Evolutionary conservation across 2,113 vertebrate species (phyloP).

Genomic region (Pygoscelis antarcticus): DNA sequence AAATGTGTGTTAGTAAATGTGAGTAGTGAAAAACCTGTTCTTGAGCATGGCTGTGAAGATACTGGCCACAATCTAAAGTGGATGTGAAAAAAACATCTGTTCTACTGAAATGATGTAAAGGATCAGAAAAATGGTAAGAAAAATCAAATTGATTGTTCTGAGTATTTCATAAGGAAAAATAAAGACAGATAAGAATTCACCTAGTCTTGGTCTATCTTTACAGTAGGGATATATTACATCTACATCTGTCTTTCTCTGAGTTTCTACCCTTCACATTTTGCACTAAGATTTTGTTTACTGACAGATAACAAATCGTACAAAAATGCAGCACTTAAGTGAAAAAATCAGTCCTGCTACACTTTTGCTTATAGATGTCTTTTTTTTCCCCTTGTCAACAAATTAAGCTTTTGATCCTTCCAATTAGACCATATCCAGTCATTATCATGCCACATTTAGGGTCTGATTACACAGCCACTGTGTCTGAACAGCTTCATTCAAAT

Average conservation of each 20-base stretch:
- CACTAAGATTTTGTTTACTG: not conserved
- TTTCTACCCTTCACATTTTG: not conserved
- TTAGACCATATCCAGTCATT: constrained; percentile 29
- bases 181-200: not conserved
- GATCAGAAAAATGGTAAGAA: not conserved
- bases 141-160: not conserved
- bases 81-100: not conserved
- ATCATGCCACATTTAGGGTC: not conserved
- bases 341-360: not conserved
- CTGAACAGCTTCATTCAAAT: constrained; percentile 26
- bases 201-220: not conserved
- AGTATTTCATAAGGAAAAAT: not conserved
- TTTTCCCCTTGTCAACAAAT: not conserved
- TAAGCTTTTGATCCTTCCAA: constrained; percentile 12
- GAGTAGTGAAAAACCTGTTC: not conserved
- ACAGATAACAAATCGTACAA: not conserved
- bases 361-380: not conserved
- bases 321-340: not conserved
- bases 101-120: not conserved
- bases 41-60: not conserved
- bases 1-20: not conserved
- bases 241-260: not conserved
- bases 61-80: not conserved
- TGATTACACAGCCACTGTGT: not conserved
- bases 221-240: not conserved